Base-by-base conservation (phyloP, 2,113 vertebrate species). In the Colinus virginianus region DNA sequence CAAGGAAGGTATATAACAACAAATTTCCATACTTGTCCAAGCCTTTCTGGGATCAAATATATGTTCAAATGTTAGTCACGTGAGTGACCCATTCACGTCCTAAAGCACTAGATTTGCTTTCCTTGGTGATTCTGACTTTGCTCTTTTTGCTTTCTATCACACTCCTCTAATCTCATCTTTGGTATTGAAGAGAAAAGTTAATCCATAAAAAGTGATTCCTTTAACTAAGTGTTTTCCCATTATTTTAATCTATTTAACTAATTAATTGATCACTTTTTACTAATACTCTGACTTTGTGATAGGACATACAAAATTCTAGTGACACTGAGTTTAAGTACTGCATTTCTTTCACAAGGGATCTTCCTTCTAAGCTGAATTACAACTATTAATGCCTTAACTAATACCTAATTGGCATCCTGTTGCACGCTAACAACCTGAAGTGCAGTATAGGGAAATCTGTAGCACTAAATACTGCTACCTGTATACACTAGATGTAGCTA, bases 401-500 rank as follows among this genome's bases (percentile, higher is more conserved):
- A 96, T 68, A 81, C 87, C 91, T 93, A 95, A 92, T 96, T 90
- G 96, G 97, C 88, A 80, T 97, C 93, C 78, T 87, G 80, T 67
- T 90, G 88, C 84, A 93, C 80, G 94, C 96, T 98, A 98, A 98
- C 93, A 97, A 89, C 87, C 86, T 96, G 68, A 91, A 96, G 94
- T 90, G 88, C 67, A 94, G 62, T 84, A 85, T 89, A 94, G 67
- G 75, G 68, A 96, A 95, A 71, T 66, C 84, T 94, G 58, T 58
- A 87, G 38, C 67, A 90, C 82, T 94, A 81, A 95, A 94, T 72
- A 90, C 46, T 56, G 66, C 38, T 92, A 40, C 61, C 45, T 62
- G 87, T 87, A 90, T 84, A 92, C 87, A 78, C 18, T 30, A 87
- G 53, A 36, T 72, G 51, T 4, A 88, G 62, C 34, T 90, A 88